phyloP scores from a whole-genome alignment of 2,113 vertebrate species.

The Perccottus glenii region DNA sequence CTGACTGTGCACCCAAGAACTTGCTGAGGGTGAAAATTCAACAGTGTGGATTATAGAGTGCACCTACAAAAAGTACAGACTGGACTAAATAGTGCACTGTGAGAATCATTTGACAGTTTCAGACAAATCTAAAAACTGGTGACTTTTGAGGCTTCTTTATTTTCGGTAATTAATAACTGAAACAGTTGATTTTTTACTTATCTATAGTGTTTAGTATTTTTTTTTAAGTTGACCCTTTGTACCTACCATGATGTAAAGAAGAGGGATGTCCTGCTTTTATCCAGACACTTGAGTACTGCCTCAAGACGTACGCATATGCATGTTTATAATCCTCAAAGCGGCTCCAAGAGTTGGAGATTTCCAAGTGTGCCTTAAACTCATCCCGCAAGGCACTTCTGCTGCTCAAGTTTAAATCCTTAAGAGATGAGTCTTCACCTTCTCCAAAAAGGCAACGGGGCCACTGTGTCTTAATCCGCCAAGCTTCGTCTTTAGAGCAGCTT shows the following conservation, averaged over 20 bases:
- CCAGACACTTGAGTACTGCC: constrained; percentile 28
- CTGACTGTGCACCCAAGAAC: neutral
- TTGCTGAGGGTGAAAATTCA: neutral
- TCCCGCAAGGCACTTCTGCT: constrained; percentile 50
- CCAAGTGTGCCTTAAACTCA: constrained; percentile 58
- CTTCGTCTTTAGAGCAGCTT: constrained; percentile 42
- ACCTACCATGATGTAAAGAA: constrained; percentile 56
- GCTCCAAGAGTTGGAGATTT: constrained; percentile 59
- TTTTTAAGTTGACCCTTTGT: neutral
- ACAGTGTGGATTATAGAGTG: neutral
- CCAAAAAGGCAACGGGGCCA: constrained; percentile 48
- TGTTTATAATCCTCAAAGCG: constrained; percentile 68
- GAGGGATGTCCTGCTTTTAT: constrained; percentile 43
- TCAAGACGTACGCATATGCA: constrained; percentile 25
- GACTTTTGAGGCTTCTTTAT: neutral
- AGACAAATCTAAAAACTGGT: neutral
- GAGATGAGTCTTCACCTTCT: constrained; percentile 60
- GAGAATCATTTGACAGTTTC: neutral
- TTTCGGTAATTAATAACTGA: too few species aligned
- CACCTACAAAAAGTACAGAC: neutral
- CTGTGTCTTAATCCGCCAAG: constrained; percentile 63
- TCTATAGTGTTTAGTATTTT: neutral
- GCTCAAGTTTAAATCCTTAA: constrained; percentile 65
- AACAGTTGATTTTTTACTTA: neutral
- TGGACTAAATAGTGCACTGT: neutral